phyloP scores from a whole-genome alignment of 2,797 vertebrate genomes.

The Siniperca scherzeri region DNA sequence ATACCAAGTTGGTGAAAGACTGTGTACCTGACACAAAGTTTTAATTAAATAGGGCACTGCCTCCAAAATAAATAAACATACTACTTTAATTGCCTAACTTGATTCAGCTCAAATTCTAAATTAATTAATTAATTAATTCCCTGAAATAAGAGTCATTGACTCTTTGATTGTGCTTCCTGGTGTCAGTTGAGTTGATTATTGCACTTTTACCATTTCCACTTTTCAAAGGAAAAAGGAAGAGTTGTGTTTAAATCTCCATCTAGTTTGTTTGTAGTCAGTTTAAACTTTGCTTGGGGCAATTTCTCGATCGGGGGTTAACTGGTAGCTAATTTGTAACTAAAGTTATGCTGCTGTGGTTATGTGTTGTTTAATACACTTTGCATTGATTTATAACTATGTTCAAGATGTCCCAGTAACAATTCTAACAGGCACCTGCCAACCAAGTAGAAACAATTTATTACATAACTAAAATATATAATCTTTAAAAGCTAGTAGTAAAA shows the following conservation, averaged over 20 bases:
- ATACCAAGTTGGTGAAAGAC: neutral
- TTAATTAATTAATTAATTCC: no score
- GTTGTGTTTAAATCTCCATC: no score
- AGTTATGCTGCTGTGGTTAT: neutral
- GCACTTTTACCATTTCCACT: neutral
- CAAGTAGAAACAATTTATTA: neutral
- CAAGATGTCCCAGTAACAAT: neutral
- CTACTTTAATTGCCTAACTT: neutral
- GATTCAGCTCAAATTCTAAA: no score
- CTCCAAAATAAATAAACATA: no score
- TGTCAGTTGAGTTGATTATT: neutral
- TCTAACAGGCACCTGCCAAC: neutral
- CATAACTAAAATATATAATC: no score
- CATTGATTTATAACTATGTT: neutral
- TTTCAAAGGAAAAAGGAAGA: neutral
- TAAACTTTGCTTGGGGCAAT: no score
- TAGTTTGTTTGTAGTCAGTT: no score
- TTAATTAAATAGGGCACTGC: no score
- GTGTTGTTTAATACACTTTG: neutral
- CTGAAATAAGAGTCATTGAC: no score
- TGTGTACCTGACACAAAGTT: neutral
- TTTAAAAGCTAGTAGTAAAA: no score
- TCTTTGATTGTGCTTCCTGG: no score
- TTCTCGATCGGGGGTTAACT: neutral
- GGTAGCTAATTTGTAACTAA: neutral